Base-by-base conservation (phyloP, 2,797 vertebrate genomes). In the Uromys caudimaculatus region DNA sequence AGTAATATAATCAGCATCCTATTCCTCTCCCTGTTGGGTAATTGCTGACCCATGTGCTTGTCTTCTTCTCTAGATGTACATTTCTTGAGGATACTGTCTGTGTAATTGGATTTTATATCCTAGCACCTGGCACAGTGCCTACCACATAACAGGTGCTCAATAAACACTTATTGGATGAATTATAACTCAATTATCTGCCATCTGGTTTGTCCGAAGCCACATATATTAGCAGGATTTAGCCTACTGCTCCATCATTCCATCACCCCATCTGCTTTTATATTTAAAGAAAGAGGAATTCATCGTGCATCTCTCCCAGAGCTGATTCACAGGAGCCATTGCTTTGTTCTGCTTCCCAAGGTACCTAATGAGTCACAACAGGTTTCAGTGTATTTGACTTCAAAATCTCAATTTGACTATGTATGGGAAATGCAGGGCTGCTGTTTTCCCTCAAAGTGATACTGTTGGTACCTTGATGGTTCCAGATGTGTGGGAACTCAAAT, bases 111-210 rank as follows among this genome's bases (percentile, higher is more conserved):
- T 97, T 97, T 98, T 97, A 97, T 95, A 95, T 92, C 86, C 86
- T 79, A 96, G 90, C 93, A 97, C 95, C 95, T 98, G 97, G 97
- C 97, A 97, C 82, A 47, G 90, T 96, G 96, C 97, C 97, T 96
- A 91, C 90, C 92, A 96, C 54, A 95, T 96, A 98, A 97, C 97
- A 97, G 97, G 97, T 97, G 97, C 97, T 98, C 97, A 98, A 97
- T 97, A 97, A 98, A 97, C 97, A 97, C 97, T 98, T 98, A 97
- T 96, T 97, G 96, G 89, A 97, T 97, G 97, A 98, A 97, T 98
- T 97, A 97, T 97, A 98, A 98, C 96, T 97, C 97, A 98, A 97
- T 98, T 97, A 98, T 97, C 96, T 96, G 96, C 97, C 97, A 98
- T 97, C 97, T 98, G 97, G 95, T 96, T 97, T 97, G 97, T 97